Evolutionary conservation across 2,113 vertebrate species (phyloP).

Genomic region (Indicator indicator): DNA sequence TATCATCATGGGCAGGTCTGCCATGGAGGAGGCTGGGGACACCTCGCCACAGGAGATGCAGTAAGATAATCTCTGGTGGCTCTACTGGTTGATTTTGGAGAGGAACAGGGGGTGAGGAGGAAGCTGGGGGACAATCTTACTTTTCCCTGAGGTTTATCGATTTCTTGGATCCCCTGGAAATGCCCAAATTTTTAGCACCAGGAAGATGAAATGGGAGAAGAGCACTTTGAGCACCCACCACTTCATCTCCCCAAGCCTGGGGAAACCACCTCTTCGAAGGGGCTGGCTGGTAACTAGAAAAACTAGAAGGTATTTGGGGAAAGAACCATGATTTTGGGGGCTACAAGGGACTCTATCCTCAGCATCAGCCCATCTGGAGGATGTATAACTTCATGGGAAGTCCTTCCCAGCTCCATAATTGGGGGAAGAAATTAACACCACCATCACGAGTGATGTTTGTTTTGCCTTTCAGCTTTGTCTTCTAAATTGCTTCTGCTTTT

Average conservation of each 20-base stretch:
- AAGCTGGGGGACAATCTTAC: not conserved
- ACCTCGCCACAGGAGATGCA: fast-evolving
- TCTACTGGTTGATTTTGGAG: not conserved
- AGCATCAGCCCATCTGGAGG: not conserved
- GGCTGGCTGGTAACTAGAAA: not conserved
- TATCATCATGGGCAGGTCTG: fast-evolving
- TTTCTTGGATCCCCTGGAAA: not conserved
- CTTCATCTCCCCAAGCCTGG: not conserved
- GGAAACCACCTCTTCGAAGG: fast-evolving
- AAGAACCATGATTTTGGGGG: not conserved
- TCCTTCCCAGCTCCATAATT: not conserved
- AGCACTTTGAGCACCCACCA: no score
- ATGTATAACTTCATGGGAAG: fast-evolving
- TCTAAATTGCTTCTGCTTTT: not conserved
- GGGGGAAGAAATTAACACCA: fast-evolving
- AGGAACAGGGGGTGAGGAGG: fast-evolving
- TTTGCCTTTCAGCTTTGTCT: not conserved
- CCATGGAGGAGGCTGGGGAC: not conserved
- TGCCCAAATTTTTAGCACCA: fast-evolving
- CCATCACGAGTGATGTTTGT: not conserved
- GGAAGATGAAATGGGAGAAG: not conserved
- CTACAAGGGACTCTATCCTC: not conserved
- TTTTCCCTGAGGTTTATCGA: not conserved
- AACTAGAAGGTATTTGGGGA: not conserved
- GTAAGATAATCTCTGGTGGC: not conserved